Percentiles rank a stretch among this genome's conserved stretches.
These are phyloP conservation scores for Diarsia brunnea DNA, from an alignment of 2,888 invertebrate genomes.

Conservation along the genomic window DNA sequence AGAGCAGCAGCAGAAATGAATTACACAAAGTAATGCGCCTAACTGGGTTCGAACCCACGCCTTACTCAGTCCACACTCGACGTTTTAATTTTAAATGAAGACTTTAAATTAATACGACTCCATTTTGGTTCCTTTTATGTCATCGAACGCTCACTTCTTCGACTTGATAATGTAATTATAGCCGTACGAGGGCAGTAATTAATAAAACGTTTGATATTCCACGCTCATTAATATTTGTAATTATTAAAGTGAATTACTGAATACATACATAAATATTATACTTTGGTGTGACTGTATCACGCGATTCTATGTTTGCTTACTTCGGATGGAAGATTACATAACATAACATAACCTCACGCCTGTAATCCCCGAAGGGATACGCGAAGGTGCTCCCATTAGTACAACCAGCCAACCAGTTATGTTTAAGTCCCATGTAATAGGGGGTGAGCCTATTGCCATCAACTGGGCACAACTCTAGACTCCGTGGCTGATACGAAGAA, in stretches of 20 bases:
- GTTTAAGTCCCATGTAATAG: no score
- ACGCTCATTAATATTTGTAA: conserved; percentile 56
- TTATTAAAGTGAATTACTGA: conserved; percentile 50
- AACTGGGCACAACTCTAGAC: no score
- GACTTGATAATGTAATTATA: conserved; percentile 58
- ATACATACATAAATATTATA: conserved; percentile 32
- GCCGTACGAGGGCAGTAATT: conserved; percentile 46
- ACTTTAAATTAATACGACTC: conserved; percentile 30
- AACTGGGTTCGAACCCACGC: no score
- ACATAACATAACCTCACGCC: no score
- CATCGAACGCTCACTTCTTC: conserved; percentile 23
- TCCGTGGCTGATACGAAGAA: no score
- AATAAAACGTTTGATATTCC: conserved; percentile 45
- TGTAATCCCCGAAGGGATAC: no score
- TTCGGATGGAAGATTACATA: conserved; percentile 19
- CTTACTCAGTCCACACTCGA: neutral
- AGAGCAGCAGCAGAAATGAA: no score
- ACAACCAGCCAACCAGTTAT: no score
- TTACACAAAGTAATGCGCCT: no score
- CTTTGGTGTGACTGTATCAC: conserved; percentile 30
- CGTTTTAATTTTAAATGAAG: conserved; percentile 13
- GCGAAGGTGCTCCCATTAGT: no score
- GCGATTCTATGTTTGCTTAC: conserved; percentile 26
- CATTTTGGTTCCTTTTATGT: conserved; percentile 30
- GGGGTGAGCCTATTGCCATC: no score